These are phyloP conservation scores for Bos javanicus DNA, from an alignment of 2,113 vertebrate species.

Conservation along the genomic window DNA sequence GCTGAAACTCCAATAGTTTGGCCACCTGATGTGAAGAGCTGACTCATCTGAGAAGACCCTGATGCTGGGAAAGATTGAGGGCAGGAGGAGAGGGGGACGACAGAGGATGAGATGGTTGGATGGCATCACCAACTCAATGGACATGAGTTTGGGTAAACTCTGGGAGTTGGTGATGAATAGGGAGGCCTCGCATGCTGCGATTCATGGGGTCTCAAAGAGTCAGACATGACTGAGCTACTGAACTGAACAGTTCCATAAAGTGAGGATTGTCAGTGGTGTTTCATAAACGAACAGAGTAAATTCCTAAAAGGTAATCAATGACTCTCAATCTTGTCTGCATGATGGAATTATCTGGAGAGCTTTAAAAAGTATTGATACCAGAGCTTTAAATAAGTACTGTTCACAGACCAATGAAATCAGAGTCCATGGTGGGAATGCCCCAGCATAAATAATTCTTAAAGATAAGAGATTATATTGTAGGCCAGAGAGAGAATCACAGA, in stretches of 20 bases:
- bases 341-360: neutral
- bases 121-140: neutral
- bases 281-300: neutral
- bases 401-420: neutral
- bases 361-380: neutral
- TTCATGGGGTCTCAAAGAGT: neutral
- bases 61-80: neutral
- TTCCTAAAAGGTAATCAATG: neutral
- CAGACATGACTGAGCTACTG: neutral
- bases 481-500: neutral
- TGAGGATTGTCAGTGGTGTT: neutral
- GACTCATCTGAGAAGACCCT: neutral
- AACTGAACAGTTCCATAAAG: neutral
- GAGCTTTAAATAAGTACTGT: neutral
- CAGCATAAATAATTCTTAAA: neutral
- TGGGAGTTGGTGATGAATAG: neutral
- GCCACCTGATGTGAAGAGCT: neutral
- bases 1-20: neutral
- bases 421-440: neutral
- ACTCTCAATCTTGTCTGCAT: neutral
- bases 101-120: neutral
- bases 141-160: neutral
- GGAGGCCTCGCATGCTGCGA: rapidly evolving
- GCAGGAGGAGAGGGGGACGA: neutral
- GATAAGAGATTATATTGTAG: neutral